Conservation (phyloP, 2,888 invertebrate genomes). For the Cryptocephalus moraei region DNA sequence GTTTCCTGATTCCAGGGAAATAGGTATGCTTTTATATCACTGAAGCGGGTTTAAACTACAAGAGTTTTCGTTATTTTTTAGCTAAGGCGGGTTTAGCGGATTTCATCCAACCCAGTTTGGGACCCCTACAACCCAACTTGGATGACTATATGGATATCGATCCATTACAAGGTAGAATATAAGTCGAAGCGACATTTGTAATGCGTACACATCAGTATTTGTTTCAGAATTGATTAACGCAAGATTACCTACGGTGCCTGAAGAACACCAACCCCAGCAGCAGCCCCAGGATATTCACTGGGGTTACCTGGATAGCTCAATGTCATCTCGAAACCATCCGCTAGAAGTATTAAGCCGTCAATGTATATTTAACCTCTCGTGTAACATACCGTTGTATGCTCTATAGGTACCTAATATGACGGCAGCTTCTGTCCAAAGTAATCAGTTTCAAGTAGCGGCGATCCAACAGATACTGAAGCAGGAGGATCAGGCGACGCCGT, state of each 20-base stretch:
- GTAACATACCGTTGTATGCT: no score
- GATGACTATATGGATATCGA: conserved; percentile 92
- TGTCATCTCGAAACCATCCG: not conserved
- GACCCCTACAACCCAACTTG: conserved; percentile 92
- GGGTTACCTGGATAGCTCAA: conserved; percentile 16
- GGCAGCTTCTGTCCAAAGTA: no score
- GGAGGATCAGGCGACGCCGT: conserved; percentile 2
- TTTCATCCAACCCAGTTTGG: conserved; percentile 96
- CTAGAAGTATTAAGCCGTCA: no score
- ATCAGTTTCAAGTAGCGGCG: no score
- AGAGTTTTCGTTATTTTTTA: conserved; percentile 36
- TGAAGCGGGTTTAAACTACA: no score
- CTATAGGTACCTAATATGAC: no score
- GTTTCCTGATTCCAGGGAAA: conserved; percentile 94
- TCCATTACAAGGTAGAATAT: conserved; percentile 34
- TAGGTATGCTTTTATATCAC: conserved; percentile 49
- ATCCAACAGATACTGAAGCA: not conserved
- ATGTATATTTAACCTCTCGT: no score
- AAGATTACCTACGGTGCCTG: conserved; percentile 51
- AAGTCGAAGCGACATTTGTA: no score
- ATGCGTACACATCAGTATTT: conserved; percentile 3
- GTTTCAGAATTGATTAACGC: conserved; percentile 45
- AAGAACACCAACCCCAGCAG: conserved; percentile 36
- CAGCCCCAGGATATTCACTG: conserved; percentile 10
- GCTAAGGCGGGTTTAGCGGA: conserved; percentile 85